Base-by-base conservation (phyloP, 2,113 vertebrate genomes). In the Atlantisia rogersi region DNA sequence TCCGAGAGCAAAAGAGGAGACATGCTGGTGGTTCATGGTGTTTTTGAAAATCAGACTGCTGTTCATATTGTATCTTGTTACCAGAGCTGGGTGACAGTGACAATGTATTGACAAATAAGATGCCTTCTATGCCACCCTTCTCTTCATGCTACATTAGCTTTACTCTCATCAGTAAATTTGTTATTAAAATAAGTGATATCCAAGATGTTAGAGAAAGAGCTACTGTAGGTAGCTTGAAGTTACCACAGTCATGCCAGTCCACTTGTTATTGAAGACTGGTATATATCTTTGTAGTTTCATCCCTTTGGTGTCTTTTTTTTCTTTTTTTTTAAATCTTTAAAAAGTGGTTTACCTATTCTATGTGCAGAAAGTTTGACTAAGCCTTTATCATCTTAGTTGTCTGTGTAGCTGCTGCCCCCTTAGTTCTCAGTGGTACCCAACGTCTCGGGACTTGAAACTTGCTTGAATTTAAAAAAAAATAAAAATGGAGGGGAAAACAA, bases 71-170 rank as follows among this genome's bases (percentile, higher is more conserved):
- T n/a, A 82, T 71, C 40, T 82, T 78, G 56, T 79, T 93, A 92
- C 80, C 39, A 58, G 91, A 89, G 73, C 73, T 65, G 70, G 58
- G 37, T 94, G 94, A 95, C 86, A 92, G 80, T 90, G 92, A 94
- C 2, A 0, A 68, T 56, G 37, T 89, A 92, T 93, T 90, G 88
- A 96, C 90, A 97, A 97, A 97, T 93, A 92, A 84, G 82, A 68
- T 92, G 77, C 88, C n/a, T 92, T 95, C 82, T 79, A 40, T 88
- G 82, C 86, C 77, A 92, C 95, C 88, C 65, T 91, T 92, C 88
- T 95, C 69, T 92, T 94, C 90, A 92, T 92, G 94, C 92, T 94
- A 82, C 86, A 69, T 96, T 96, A 94, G 74, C 53, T 92, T 73
- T 93, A 94, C n/a, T 94, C 69, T 96, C 95, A 92, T 96, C 88